phyloP scores from a whole-genome alignment of 2,888 invertebrate species.

The Synergus gifuensis region DNA sequence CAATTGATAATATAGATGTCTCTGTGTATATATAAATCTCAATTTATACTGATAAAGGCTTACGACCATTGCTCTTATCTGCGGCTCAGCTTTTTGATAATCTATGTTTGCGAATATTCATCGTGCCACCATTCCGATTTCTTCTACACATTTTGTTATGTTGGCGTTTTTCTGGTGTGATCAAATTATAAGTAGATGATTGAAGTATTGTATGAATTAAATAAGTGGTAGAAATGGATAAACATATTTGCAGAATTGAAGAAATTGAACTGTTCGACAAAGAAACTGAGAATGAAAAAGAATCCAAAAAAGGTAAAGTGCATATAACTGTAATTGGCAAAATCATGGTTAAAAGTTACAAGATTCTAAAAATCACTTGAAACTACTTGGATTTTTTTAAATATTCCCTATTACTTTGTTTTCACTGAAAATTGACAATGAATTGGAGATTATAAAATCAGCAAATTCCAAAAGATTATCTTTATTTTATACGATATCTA shows the following conservation, averaged over 20 bases:
- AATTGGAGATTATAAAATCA: no score
- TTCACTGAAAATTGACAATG: no score
- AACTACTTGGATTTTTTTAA: no score
- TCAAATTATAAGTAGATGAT: neutral
- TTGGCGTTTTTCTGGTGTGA: neutral
- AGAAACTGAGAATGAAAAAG: slow-evolving; percentile 4
- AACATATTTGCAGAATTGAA: slow-evolving; percentile 1
- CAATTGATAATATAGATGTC: no score
- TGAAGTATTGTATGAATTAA: neutral
- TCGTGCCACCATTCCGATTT: slow-evolving; percentile 20
- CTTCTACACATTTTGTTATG: neutral
- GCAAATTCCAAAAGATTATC: no score
- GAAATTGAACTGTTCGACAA: slow-evolving; percentile 28
- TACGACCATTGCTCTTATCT: slow-evolving; percentile 62
- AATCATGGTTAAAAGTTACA: neutral
- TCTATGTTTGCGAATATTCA: slow-evolving; percentile 53
- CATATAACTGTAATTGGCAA: no score
- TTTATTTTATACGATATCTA: no score
- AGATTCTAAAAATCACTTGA: no score
- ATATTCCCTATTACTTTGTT: no score
- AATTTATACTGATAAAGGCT: slow-evolving; percentile 71
- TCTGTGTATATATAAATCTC: slow-evolving; percentile 51
- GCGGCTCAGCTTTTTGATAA: slow-evolving; percentile 46
- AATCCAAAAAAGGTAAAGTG: neutral
- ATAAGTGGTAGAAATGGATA: neutral